Evolutionary conservation across 2,113 vertebrate genomes (phyloP), one percentile per base, ranked within the genome.

Genomic region (Ciconia stormi): DNA sequence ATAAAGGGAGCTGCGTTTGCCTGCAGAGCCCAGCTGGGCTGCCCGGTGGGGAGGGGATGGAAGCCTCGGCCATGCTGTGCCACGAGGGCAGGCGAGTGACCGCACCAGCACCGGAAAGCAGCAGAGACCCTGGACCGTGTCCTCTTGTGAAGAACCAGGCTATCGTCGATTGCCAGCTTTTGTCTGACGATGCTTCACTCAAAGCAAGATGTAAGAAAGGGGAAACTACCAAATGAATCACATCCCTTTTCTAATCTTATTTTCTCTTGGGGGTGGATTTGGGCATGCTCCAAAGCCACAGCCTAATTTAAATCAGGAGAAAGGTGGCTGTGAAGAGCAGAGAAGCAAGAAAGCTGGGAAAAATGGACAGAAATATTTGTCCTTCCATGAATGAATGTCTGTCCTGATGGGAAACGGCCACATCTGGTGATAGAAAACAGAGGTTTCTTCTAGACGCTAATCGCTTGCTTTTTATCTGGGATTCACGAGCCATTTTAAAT

Each of bases 171-270:
- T 62, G 49, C 78, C 71, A 88, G 73, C 34, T 90, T 83, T 83
- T 10, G 2, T 42, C 69, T 59, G 38, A 13, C 2, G 25, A 55
- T 84, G 86, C 92, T 85, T 84, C 46, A 18, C 93, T 92, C 13
- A 5, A 69, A 79, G 80, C 49, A 74, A 87, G 52, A 86, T 82
- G 38, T 58, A 77, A 59, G 50, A 87, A 88, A 91, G 72, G 93
- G 92, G 83, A 96, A 96, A 66, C 62, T 91, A 94, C 83, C 67
- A 95, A 97, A 97, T 96, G 83, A 97, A 96, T 97, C 96, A 96
- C 96, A 95, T 97, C 96, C 96, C 95, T 93, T 96, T 82, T 78
- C 93, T 95, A 95, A 96, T 95, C 92, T 81, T 92, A 76, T 96
- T 97, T 97, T 96, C 97, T 96, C 96, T 61, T 58, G 96, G 96